phyloP scores from a whole-genome alignment of 2,888 invertebrate species.

The Ditula angustiorana region DNA sequence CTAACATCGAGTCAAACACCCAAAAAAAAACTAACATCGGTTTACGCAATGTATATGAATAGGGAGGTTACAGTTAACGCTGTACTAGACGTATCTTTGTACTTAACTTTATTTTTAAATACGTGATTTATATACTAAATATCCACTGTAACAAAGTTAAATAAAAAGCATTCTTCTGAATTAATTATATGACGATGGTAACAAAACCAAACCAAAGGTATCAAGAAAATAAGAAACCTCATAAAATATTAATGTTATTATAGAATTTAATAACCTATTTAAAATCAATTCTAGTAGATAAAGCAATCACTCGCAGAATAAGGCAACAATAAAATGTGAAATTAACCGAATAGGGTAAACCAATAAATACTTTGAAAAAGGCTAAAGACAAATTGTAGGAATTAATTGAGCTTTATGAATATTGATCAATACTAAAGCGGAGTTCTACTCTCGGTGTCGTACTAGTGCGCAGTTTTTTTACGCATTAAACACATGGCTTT shows the following conservation, averaged over 20 bases:
- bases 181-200: too few species aligned
- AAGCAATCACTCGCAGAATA: slow-evolving; percentile 51
- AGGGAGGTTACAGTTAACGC: too few species aligned
- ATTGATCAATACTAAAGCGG: slow-evolving; percentile 50
- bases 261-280: not conserved
- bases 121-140: too few species aligned
- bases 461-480: slow-evolving; percentile 29
- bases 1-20: too few species aligned
- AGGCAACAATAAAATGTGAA: slow-evolving; percentile 54
- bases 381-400: slow-evolving; percentile 68
- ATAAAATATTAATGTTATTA: not conserved
- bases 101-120: too few species aligned
- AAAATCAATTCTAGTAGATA: slow-evolving; percentile 41
- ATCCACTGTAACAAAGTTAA: too few species aligned
- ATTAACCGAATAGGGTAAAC: slow-evolving; percentile 53
- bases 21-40: too few species aligned
- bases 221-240: not conserved
- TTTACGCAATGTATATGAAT: too few species aligned
- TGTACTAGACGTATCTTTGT: too few species aligned
- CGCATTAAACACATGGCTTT: slow-evolving; percentile 15
- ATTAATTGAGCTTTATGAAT: slow-evolving; percentile 61
- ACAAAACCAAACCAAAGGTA: too few species aligned
- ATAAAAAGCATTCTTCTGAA: too few species aligned
- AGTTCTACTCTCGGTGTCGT: slow-evolving; percentile 26
- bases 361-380: slow-evolving; percentile 65